phyloP scores from a whole-genome alignment of 2,888 invertebrate species.

The Microplitis deprimator region DNA sequence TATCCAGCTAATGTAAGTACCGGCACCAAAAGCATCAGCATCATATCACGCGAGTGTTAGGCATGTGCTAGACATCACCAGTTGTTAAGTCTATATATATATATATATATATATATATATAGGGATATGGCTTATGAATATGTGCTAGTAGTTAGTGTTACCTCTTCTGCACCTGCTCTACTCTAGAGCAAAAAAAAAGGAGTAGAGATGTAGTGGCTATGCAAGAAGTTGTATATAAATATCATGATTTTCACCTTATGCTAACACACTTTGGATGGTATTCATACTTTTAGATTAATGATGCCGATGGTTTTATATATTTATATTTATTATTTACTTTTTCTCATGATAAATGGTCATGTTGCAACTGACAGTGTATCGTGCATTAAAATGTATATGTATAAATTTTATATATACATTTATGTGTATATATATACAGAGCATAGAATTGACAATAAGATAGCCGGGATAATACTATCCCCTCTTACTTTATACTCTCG shows the following conservation, averaged over 20 bases:
- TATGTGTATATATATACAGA: slow-evolving; percentile 12
- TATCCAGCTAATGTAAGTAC: background rate
- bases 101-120: background rate
- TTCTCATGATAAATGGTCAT: slow-evolving; percentile 12
- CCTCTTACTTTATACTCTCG: slow-evolving; percentile 15
- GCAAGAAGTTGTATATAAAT: background rate
- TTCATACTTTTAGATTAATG: background rate
- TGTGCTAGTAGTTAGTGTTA: slow-evolving; percentile 1
- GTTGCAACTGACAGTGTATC: slow-evolving; percentile 4
- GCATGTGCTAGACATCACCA: background rate
- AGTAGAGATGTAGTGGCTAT: background rate
- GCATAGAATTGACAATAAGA: background rate
- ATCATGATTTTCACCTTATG: background rate
- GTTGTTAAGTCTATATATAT: background rate
- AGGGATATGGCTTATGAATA: slow-evolving; percentile 2
- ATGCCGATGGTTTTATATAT: background rate
- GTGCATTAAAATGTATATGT: slow-evolving; percentile 7
- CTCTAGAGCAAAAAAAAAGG: slow-evolving; percentile 3
- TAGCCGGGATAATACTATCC: background rate
- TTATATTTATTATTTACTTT: slow-evolving; percentile 16
- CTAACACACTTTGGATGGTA: background rate
- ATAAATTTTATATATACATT: slow-evolving; percentile 3
- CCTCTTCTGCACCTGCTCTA: slow-evolving; percentile 19
- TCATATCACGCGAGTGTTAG: background rate
- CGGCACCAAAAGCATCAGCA: background rate